These are phyloP conservation scores for Calephelis virginiensis DNA, from an alignment of 1,140 invertebrate genomes.

Conservation along the genomic window DNA sequence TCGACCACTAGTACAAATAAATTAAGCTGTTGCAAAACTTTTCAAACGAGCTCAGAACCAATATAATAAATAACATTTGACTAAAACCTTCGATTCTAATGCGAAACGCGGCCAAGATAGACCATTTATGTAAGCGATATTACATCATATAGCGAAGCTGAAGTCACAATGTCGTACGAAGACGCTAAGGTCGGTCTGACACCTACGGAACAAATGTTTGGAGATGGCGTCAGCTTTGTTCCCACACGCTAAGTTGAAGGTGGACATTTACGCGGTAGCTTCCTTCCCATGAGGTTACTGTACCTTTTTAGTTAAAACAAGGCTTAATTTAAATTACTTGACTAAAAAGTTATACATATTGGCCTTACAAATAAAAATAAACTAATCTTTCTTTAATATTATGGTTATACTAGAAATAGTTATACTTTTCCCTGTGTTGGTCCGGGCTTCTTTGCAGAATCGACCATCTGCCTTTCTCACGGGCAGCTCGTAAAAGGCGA, in stretches of 20 bases:
- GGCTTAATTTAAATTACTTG: not conserved
- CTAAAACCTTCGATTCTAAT: not conserved
- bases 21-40: too few species aligned
- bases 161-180: slow-evolving; percentile 3
- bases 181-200: not conserved
- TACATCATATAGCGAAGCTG: not conserved
- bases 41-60: too few species aligned
- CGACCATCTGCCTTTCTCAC: too few species aligned
- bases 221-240: not conserved
- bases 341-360: too few species aligned
- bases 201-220: slow-evolving; percentile 9
- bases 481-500: too few species aligned
- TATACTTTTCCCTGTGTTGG: too few species aligned
- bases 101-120: not conserved
- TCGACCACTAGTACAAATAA: too few species aligned
- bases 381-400: too few species aligned
- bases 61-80: too few species aligned
- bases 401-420: too few species aligned
- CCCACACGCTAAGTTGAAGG: slow-evolving; percentile 10
- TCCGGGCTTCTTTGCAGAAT: too few species aligned
- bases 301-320: slow-evolving; percentile 1
- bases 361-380: not conserved
- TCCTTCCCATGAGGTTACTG: not conserved
- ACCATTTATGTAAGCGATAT: not conserved
- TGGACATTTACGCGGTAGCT: slow-evolving; percentile 2